Base-by-base conservation (phyloP, 2,113 vertebrate genomes). In the Sebastes fasciatus region DNA sequence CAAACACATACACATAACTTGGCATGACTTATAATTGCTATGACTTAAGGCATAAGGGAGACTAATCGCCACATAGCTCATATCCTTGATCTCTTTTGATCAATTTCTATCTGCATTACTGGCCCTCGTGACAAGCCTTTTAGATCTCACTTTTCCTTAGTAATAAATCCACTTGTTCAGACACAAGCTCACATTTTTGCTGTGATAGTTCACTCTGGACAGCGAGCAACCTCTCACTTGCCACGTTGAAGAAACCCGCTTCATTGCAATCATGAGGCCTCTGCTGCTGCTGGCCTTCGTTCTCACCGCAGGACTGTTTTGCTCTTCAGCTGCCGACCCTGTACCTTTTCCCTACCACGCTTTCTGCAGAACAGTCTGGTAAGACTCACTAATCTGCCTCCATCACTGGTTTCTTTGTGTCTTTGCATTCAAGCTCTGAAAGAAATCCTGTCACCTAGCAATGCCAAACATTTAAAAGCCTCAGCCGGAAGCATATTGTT, bases 311-410 rank as follows among this genome's bases (percentile, higher is more conserved):
- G 86, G 74, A 64, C 45, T 84, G 13, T 58, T 77, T 13, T 42
- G 51, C 26, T 66, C 66, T n/a, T 51, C 14, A 23, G 26, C 40
- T 9, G 76, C 65, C 48, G 12, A 1, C 21, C 49, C 63, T 10
- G 23, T 23, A 1, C 55, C 74, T 57, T 12, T 45, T 21, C 71
- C 74, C 4, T 40, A 42, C 42, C 43, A 82, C 1, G 74, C 80
- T 43, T 88, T 84, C 81, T 86, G 89, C 86, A 82, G 26, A 54
- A 67, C 74, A 0, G 19, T 86, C 45, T 88, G 85, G 77, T 86
- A 61, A 86, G 80, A 54, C 65, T 23, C 62, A 8, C 14, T 10
- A 6, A 57, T 57, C 4, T 11, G 13, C 19, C 19, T 21, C 23
- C 4, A 42, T 43, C 9, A 4, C 43, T 10, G 11, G 51, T 7